Percentiles rank a stretch among this genome's conserved stretches.
These are phyloP conservation scores for Mythimna pallens DNA, from an alignment of 2,888 invertebrate species.

Conservation along the genomic window DNA sequence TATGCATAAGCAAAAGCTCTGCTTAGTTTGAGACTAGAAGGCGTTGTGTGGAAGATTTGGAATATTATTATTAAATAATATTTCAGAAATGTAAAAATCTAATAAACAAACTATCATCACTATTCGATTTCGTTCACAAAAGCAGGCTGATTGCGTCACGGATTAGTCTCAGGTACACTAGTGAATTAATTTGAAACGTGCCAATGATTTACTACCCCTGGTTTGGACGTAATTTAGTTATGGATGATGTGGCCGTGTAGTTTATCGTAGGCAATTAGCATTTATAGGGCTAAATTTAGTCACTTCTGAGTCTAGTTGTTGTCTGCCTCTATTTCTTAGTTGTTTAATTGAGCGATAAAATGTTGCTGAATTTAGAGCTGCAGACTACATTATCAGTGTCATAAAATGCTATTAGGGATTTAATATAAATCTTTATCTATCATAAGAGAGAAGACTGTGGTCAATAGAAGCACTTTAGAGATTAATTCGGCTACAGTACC, in stretches of 20 bases:
- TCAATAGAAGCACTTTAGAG: too few relatives aligned
- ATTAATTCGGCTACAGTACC: too few relatives aligned
- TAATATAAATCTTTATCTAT: not conserved
- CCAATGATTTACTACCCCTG: slow-evolving; percentile 84
- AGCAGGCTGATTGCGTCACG: slow-evolving; percentile 78
- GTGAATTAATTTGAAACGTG: slow-evolving; percentile 86
- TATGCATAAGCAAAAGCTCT: too few relatives aligned
- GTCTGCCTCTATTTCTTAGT: not conserved
- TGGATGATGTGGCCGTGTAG: slow-evolving; percentile 77
- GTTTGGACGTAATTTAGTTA: slow-evolving; percentile 81
- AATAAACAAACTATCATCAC: slow-evolving; percentile 36
- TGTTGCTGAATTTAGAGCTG: slow-evolving; percentile 2
- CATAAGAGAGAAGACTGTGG: too few relatives aligned
- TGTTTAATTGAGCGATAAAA: slow-evolving; percentile 26
- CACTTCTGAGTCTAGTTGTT: slow-evolving; percentile 38
- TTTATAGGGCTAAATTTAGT: slow-evolving; percentile 69
- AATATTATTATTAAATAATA: too few relatives aligned
- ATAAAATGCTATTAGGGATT: not conserved
- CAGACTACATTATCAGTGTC: not conserved
- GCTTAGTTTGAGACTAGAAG: too few relatives aligned
- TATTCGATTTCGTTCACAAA: slow-evolving; percentile 72
- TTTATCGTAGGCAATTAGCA: slow-evolving; percentile 78
- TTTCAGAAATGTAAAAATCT: too few relatives aligned
- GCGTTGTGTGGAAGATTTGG: too few relatives aligned
- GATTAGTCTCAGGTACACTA: slow-evolving; percentile 79